Evolutionary conservation across 2,888 invertebrate species (phyloP).

Genomic region (Volucella zonaria): DNA sequence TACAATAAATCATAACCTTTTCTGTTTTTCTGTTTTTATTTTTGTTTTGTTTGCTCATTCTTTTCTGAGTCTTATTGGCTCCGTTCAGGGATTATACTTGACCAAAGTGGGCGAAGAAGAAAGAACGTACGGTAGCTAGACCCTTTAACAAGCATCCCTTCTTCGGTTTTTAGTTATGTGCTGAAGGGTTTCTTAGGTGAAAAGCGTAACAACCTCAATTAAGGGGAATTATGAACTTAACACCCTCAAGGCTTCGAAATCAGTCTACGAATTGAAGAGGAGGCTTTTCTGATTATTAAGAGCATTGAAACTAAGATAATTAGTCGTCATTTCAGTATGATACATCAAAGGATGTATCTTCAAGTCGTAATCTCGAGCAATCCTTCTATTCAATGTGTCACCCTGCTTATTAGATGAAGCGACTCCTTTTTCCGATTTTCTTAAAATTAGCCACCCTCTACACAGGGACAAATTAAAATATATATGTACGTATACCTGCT

Average conservation of each 20-base stretch:
- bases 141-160: neutral
- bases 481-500: no score
- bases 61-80: conserved; percentile 30
- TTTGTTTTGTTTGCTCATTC: conserved; percentile 3
- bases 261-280: conserved; percentile 15
- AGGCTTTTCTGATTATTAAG: neutral
- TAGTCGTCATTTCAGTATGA: neutral
- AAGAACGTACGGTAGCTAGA: neutral
- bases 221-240: conserved; percentile 17
- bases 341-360: conserved; percentile 18
- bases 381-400: conserved; percentile 3
- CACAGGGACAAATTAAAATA: neutral
- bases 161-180: conserved; percentile 4
- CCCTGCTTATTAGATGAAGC: neutral
- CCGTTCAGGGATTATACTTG: conserved; percentile 29
- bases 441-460: neutral
- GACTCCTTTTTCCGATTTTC: neutral
- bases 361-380: neutral
- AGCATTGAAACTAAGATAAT: neutral
- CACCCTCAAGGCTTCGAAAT: neutral
- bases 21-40: neutral
- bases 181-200: neutral
- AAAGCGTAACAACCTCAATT: conserved; percentile 12
- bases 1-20: conserved; percentile 49
- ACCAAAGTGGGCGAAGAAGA: neutral